phyloP scores from a whole-genome alignment of 2,797 vertebrate genomes.

The Centropyge bicolor region DNA sequence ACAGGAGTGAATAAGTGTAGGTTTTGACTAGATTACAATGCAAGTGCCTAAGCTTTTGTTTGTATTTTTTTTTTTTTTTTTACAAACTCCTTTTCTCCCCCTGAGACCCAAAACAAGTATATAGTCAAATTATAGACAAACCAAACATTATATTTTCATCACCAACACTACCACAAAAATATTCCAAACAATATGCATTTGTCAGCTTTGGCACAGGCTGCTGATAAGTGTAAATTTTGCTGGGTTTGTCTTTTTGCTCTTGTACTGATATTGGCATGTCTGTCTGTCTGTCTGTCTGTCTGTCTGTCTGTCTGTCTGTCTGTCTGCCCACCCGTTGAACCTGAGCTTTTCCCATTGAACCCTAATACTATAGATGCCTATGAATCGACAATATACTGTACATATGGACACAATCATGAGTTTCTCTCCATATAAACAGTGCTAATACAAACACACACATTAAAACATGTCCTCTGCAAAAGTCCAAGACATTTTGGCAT shows the following conservation, averaged over 20 bases:
- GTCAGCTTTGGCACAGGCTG: conserved; percentile 80
- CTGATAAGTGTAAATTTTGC: conserved; percentile 56
- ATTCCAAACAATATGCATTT: conserved; percentile 64
- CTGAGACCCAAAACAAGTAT: conserved; percentile 68
- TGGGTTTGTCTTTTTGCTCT: conserved; percentile 58
- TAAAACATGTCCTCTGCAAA: conserved; percentile 75
- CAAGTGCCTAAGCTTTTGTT: conserved; percentile 82
- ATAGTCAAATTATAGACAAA: conserved; percentile 77
- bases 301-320: conserved; percentile 22
- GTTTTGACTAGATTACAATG: conserved; percentile 72
- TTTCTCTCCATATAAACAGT: conserved; percentile 80
- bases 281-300: conserved; percentile 13
- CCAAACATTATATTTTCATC: conserved; percentile 60
- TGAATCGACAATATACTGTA: conserved; percentile 76
- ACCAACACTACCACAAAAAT: conserved; percentile 67
- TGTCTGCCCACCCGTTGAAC: conserved; percentile 57
- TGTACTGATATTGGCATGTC: conserved; percentile 44
- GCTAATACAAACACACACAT: conserved; percentile 79
- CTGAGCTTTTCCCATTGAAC: conserved; percentile 77
- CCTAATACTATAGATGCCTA: conserved; percentile 71
- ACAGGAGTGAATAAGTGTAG: conserved; percentile 62
- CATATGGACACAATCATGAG: conserved; percentile 79
- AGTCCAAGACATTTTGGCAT: conserved; percentile 84
- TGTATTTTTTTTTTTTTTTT: conserved; percentile 45
- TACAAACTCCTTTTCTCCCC: conserved; percentile 59